These are phyloP conservation scores for Galaxea fascicularis DNA, from an alignment of 92 coral and sea anemone species.

Conservation along the genomic window DNA sequence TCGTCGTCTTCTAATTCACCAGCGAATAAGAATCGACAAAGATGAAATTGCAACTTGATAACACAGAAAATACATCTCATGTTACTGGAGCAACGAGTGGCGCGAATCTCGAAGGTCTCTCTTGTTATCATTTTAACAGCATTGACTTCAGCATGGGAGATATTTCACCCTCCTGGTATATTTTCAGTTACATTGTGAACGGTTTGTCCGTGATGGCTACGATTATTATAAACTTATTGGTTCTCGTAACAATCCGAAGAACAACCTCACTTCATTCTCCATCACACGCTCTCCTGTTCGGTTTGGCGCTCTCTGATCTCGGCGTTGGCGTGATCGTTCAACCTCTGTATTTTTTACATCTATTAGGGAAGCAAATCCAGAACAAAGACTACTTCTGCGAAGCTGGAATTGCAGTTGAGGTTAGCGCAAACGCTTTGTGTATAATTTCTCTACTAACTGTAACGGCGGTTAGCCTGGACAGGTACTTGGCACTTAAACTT, in stretches of 20 bases:
- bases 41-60: not conserved
- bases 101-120: not conserved
- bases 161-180: conserved; percentile 15
- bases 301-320: conserved; percentile 41
- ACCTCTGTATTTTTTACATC: conserved; percentile 19
- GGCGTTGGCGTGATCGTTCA: conserved; percentile 51
- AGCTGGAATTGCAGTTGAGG: conserved; percentile 33
- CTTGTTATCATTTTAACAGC: conserved; percentile 20
- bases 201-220: conserved; percentile 2
- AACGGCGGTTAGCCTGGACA: conserved; percentile 47
- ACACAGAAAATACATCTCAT: not conserved
- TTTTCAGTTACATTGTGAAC: conserved; percentile 10
- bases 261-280: conserved; percentile 40
- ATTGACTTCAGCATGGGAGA: conserved; percentile 9
- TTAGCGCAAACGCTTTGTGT: conserved; percentile 36
- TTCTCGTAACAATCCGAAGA: conserved; percentile 31
- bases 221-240: conserved; percentile 9
- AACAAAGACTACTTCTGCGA: conserved; percentile 28
- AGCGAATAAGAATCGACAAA: not conserved
- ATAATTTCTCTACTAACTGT: conserved; percentile 42
- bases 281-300: conserved; percentile 36
- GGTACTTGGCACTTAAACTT: conserved; percentile 41
- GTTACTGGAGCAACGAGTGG: not conserved
- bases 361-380: conserved; percentile 10
- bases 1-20: not conserved